Evolutionary conservation across 1,140 invertebrate genomes (phyloP).

Genomic region (Berghia stephanieae): DNA sequence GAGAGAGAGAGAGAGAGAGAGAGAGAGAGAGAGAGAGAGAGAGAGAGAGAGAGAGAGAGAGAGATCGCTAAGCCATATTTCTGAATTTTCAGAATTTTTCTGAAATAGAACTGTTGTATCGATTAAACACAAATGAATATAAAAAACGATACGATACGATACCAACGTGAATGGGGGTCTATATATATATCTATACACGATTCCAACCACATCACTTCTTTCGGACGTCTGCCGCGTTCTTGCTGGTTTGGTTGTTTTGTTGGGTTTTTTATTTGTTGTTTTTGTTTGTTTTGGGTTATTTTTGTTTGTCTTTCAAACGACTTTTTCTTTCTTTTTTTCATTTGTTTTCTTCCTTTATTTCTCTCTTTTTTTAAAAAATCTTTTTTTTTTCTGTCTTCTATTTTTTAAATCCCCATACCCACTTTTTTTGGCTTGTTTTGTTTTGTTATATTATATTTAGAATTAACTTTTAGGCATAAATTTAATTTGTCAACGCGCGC

Average conservation of each 20-base stretch:
- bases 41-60: conserved; percentile 21
- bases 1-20: conserved; percentile 25
- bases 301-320: too few relatives aligned
- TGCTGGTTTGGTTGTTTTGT: too few relatives aligned
- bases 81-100: too few relatives aligned
- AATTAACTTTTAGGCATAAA: too few relatives aligned
- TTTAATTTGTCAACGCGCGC: background rate
- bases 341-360: background rate
- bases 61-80: too few relatives aligned
- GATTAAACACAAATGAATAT: too few relatives aligned
- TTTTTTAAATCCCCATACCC: background rate
- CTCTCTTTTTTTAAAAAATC: background rate
- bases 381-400: background rate
- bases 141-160: too few relatives aligned
- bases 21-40: conserved; percentile 24
- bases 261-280: too few relatives aligned
- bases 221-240: background rate
- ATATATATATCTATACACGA: background rate
- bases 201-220: background rate
- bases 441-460: too few relatives aligned
- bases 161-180: background rate
- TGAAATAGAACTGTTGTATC: too few relatives aligned
- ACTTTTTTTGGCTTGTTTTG: background rate
- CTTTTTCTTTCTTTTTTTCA: background rate
- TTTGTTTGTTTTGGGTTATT: too few relatives aligned